Evolutionary conservation across 2,888 invertebrate species (phyloP).

Genomic region (Ariolimax columbianus): DNA sequence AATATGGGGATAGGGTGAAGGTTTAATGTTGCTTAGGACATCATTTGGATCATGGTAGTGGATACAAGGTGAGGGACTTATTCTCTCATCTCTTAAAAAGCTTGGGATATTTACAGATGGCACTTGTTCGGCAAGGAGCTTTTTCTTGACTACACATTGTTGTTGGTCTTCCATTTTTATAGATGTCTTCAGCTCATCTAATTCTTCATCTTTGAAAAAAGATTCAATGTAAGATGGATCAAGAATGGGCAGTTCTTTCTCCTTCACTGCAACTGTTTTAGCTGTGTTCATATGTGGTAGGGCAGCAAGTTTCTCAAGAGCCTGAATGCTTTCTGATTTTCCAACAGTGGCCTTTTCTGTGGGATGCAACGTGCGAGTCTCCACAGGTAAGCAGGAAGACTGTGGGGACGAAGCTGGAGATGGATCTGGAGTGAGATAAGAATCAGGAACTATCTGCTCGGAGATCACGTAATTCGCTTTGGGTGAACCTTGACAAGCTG

Average conservation of each 20-base stretch:
- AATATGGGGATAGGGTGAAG: neutral
- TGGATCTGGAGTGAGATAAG: constrained; percentile 72
- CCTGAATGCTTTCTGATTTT: constrained; percentile 50
- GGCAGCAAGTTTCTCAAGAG: constrained; percentile 63
- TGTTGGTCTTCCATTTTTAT: constrained; percentile 25
- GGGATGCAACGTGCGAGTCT: constrained; percentile 28
- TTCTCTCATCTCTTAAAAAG: constrained; percentile 41
- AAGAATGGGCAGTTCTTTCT: constrained; percentile 58
- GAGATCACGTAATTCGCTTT: constrained; percentile 56
- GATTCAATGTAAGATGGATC: constrained; percentile 57
- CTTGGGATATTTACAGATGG: constrained; percentile 30
- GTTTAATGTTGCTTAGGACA: neutral
- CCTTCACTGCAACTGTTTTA: neutral
- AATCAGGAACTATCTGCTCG: constrained; percentile 71
- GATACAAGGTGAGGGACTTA: neutral
- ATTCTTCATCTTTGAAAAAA: constrained; percentile 53
- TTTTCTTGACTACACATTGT: constrained; percentile 31
- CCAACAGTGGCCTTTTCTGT: neutral
- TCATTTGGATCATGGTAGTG: neutral
- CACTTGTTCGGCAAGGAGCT: neutral
- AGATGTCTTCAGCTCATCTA: constrained; percentile 30
- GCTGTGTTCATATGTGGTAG: constrained; percentile 1
- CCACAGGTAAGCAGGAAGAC: constrained; percentile 50
- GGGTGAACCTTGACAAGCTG: constrained; percentile 40
- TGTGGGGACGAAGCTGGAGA: constrained; percentile 71